Percentiles rank a stretch among this genome's conserved stretches.
phyloP scores from a whole-genome alignment of 2,888 invertebrate genomes.

The Beris morrisii region DNA sequence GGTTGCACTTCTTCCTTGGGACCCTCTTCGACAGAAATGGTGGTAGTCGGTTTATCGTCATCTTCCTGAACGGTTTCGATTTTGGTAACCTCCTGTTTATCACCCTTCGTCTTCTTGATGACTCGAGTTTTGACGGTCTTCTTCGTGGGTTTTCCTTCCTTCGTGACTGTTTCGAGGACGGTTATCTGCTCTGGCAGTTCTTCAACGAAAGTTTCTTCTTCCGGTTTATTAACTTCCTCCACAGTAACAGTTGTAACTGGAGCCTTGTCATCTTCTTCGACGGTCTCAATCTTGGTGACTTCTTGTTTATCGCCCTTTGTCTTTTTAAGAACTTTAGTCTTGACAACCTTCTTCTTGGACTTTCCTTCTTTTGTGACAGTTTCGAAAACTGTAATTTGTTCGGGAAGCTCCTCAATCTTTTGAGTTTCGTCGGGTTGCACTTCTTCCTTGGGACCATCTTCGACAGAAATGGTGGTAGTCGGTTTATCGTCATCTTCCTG shows the following conservation, averaged over 20 bases:
- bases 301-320: conserved; percentile 54
- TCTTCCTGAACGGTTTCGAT: conserved; percentile 53
- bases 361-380: conserved; percentile 41
- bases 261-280: conserved; percentile 55
- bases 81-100: conserved; percentile 53
- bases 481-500: conserved; percentile 54
- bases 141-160: conserved; percentile 43
- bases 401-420: conserved; percentile 41
- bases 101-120: conserved; percentile 50
- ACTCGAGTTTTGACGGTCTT: conserved; percentile 42
- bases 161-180: conserved; percentile 47
- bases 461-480: conserved; percentile 45
- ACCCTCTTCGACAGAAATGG: conserved; percentile 43
- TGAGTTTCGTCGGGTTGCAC: conserved; percentile 2
- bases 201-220: conserved; percentile 42
- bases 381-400: conserved; percentile 16
- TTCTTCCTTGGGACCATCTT: conserved; percentile 39
- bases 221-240: conserved; percentile 47
- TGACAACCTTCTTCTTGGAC: conserved; percentile 48
- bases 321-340: conserved; percentile 55
- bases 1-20: not conserved
- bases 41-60: conserved; percentile 51
- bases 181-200: conserved; percentile 30
- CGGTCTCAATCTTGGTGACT: conserved; percentile 57
- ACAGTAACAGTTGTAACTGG: conserved; percentile 50